Evolutionary conservation across 2,797 vertebrate species (phyloP), one percentile per base, ranked within the genome.

Genomic region (Octomys mimax): DNA sequence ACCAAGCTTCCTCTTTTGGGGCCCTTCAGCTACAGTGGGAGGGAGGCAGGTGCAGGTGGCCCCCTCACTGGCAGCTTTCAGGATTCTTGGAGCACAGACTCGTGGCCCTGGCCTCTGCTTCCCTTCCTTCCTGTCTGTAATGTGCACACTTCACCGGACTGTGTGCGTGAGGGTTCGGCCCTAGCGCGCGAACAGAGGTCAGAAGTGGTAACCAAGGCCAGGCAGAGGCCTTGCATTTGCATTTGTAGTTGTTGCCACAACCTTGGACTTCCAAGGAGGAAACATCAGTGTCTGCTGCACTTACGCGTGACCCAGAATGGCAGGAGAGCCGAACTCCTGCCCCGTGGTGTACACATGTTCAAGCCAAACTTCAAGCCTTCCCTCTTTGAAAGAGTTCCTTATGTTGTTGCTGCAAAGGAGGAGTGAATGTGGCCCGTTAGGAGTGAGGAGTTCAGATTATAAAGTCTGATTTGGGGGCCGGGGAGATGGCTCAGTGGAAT

Each of bases 341-440:
- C 36, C 64, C 86, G 13, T 49, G 52, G 11, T 54, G 39, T 52
- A n/a, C 52, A 49, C 26, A 18, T 6, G 24, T 28, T 93, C 28
- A 71, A n/a, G 61, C 54, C 59, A 49, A 80, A n/a, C 4, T 49
- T 31, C 68, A 62, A n/a, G 3, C 73, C 71, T 1, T 84, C 24
- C 24, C 59, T 87, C 88, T 90, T 31, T 57, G 62, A 89, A 75
- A 89, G 24, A 33, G 82, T 79, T 82, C 87, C 57, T 87, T 85
- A 42, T 66, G 82, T 89, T 59, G 19, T 88, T n/a, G 66, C 64
- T 70, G 33, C 39, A 82, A 54, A 54, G 73, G 78, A 82, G 24
- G 2, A 66, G 12, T n/a, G 22, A 94, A 59, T 39, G 5, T 89
- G 77, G 13, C 52, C 73, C 49, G 84, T 84, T 92, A 87, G 73